phyloP scores from a whole-genome alignment of 2,113 vertebrate genomes.

The Scomber japonicus region DNA sequence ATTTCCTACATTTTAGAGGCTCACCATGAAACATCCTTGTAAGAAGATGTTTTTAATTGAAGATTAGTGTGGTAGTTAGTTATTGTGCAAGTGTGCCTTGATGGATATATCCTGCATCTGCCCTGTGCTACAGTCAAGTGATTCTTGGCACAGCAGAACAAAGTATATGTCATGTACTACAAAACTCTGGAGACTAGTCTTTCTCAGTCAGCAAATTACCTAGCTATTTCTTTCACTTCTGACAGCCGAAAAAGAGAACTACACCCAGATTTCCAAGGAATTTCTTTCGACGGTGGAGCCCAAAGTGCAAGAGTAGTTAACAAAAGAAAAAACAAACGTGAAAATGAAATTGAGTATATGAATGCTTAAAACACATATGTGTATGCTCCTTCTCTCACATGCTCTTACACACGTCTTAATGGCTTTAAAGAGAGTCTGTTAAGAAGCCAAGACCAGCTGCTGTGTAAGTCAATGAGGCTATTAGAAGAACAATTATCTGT shows the following conservation, averaged over 20 bases:
- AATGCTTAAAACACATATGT: slow-evolving; percentile 24
- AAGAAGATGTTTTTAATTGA: slow-evolving; percentile 51
- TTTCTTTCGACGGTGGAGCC: slow-evolving; percentile 17
- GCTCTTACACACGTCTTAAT: slow-evolving; percentile 30
- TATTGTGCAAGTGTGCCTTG: slow-evolving; percentile 42
- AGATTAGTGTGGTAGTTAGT: slow-evolving; percentile 35
- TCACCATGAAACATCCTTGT: slow-evolving; percentile 15
- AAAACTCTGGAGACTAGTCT: slow-evolving; percentile 45
- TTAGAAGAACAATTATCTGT: slow-evolving; percentile 72
- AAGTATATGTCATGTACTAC: slow-evolving; percentile 47
- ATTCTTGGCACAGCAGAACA: slow-evolving; percentile 43
- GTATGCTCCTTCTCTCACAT: background rate
- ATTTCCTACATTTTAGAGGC: slow-evolving; percentile 22
- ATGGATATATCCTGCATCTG: slow-evolving; percentile 25
- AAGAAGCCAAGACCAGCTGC: slow-evolving; percentile 62
- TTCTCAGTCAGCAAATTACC: slow-evolving; percentile 43
- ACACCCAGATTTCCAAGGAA: slow-evolving; percentile 26
- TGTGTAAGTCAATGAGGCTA: slow-evolving; percentile 73
- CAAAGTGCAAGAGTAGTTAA: slow-evolving; percentile 28
- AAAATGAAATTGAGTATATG: slow-evolving; percentile 5
- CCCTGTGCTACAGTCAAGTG: slow-evolving; percentile 42
- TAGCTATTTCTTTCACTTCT: slow-evolving; percentile 28
- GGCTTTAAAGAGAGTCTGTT: slow-evolving; percentile 56
- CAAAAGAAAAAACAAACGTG: background rate
- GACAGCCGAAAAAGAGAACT: slow-evolving; percentile 30